Conservation (phyloP, 2,888 invertebrate species). For the Seira musarum region DNA sequence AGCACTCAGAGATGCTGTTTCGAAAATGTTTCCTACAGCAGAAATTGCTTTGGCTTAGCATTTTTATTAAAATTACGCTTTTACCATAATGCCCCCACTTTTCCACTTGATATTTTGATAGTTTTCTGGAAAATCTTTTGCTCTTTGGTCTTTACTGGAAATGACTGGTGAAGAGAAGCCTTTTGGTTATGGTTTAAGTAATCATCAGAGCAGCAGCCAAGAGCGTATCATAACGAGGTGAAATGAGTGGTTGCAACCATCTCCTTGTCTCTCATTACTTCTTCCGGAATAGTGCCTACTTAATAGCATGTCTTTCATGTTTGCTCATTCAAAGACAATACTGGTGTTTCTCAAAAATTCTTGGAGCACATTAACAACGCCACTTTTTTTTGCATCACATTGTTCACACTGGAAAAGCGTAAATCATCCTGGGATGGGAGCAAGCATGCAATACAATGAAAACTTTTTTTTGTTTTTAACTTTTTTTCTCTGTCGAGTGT, state of each 20-base stretch:
- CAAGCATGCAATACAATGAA: not conserved
- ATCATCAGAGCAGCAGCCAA: not conserved
- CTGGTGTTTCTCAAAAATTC: too few relatives aligned
- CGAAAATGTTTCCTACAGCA: not conserved
- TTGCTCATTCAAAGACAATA: constrained; percentile 7
- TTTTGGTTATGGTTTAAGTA: not conserved
- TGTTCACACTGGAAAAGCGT: constrained; percentile 7
- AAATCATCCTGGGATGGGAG: not conserved
- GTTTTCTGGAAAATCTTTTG: not conserved
- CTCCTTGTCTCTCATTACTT: not conserved
- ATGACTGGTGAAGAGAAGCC: not conserved
- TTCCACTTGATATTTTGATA: not conserved
- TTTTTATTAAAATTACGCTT: not conserved
- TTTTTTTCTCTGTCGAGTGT: constrained; percentile 6
- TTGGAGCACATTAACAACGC: constrained; percentile 5
- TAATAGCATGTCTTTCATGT: not conserved
- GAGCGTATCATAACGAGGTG: not conserved
- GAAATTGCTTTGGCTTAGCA: not conserved
- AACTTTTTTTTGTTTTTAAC: not conserved
- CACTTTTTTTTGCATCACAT: constrained; percentile 10
- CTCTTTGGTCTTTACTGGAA: not conserved
- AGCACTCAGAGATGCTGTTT: not conserved
- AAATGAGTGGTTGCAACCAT: not conserved
- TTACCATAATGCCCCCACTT: not conserved
- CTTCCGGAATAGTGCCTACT: not conserved